Evolutionary conservation across 2,113 vertebrate species (phyloP).

Genomic region (Pipa parva): DNA sequence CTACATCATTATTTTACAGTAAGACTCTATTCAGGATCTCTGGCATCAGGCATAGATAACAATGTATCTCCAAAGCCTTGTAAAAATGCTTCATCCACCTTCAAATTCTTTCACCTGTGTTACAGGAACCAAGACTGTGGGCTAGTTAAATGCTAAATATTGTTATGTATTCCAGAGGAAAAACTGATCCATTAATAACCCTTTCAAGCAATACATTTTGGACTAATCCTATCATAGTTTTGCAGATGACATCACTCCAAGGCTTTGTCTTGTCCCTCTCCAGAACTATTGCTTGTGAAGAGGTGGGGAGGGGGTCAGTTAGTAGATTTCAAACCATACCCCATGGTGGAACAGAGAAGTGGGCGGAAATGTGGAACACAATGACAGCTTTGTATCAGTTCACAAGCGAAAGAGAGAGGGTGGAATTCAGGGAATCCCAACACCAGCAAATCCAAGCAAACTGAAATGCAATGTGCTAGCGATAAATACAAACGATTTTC

Average conservation of each 20-base stretch:
- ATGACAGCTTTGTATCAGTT: slow-evolving; percentile 17
- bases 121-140: not conserved
- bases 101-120: too few relatives aligned
- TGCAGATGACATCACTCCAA: not conserved
- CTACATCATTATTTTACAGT: too few relatives aligned
- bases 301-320: not conserved
- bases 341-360: slow-evolving; percentile 5
- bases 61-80: too few relatives aligned
- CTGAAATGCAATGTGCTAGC: not conserved
- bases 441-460: not conserved
- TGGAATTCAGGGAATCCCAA: not conserved
- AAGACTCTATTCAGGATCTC: too few relatives aligned
- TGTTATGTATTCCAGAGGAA: not conserved
- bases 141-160: not conserved
- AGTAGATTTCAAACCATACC: slow-evolving; percentile 12
- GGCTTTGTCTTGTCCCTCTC: slow-evolving; percentile 13
- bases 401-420: slow-evolving; percentile 3
- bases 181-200: not conserved
- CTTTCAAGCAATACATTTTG: not conserved
- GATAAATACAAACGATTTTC: too few relatives aligned
- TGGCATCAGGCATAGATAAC: too few relatives aligned
- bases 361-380: slow-evolving; percentile 6
- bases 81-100: too few relatives aligned
- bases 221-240: not conserved
- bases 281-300: slow-evolving; percentile 24